Percentiles rank a stretch among this genome's conserved stretches.
Conservation (phyloP, 2,797 vertebrate species). For the Simalia tracyae region DNA sequence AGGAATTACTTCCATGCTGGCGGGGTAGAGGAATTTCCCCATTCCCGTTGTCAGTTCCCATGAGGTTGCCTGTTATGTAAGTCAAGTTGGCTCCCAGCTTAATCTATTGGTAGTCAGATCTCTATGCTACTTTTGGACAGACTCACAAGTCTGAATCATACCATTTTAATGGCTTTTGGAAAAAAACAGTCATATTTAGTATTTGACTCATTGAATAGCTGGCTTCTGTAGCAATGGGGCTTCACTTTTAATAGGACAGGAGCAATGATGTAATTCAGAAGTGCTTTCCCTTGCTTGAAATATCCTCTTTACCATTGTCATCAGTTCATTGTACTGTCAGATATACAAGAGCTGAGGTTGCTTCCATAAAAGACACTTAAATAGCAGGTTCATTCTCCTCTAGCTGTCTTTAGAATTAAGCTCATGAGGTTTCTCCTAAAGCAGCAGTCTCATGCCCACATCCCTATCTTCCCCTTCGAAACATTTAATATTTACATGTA, state of each 20-base stretch:
- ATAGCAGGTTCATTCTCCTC: background rate
- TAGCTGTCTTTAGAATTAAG: background rate
- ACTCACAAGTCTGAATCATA: conserved; percentile 22
- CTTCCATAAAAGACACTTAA: background rate
- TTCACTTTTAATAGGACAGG: conserved; percentile 64
- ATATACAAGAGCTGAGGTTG: background rate
- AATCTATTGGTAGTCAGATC: conserved; percentile 38
- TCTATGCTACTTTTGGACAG: conserved; percentile 25
- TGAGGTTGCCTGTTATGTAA: conserved; percentile 34
- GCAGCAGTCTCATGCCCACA: background rate
- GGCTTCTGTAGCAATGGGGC: conserved; percentile 60
- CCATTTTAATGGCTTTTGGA: conserved; percentile 43
- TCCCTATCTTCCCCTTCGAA: background rate
- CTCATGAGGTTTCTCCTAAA: background rate
- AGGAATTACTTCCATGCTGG: conserved; percentile 41
- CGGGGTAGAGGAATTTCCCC: background rate
- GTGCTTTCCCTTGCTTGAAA: background rate
- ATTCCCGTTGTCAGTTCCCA: conserved; percentile 50
- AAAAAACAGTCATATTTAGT: conserved; percentile 45
- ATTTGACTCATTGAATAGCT: conserved; percentile 66
- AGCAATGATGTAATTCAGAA: conserved; percentile 63
- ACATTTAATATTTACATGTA: background rate
- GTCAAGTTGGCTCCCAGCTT: conserved; percentile 48
- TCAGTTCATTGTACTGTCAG: background rate
- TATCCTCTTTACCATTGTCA: background rate